phyloP scores from a whole-genome alignment of 1,140 invertebrate species.

The Aphelinus atriplicis region DNA sequence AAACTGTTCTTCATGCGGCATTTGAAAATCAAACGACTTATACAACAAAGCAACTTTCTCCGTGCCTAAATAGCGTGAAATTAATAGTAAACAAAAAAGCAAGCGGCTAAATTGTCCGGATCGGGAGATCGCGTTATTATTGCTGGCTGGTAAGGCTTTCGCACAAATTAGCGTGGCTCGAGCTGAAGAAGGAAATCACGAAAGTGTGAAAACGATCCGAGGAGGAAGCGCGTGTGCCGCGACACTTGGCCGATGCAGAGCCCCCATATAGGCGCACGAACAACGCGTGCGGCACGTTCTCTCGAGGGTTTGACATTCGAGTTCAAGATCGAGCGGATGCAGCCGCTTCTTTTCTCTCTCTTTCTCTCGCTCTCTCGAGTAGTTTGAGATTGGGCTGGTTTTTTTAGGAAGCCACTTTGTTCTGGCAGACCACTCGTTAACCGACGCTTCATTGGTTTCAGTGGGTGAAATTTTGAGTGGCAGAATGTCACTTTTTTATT shows the following conservation, averaged over 20 bases:
- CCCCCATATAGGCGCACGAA: neutral
- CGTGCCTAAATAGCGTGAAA: too few species aligned
- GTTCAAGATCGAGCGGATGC: constrained; percentile 30
- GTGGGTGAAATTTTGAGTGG: neutral
- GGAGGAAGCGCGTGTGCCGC: too few species aligned
- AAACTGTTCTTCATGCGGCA: too few species aligned
- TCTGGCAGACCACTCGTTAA: constrained; percentile 14
- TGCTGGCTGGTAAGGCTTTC: too few species aligned
- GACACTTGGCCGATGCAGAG: neutral
- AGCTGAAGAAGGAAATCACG: constrained; percentile 1
- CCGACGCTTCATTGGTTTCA: constrained; percentile 4
- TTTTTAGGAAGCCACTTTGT: neutral
- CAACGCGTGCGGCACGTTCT: constrained; percentile 10
- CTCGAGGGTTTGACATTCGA: neutral
- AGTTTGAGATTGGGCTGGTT: too few species aligned
- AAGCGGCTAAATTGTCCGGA: too few species aligned
- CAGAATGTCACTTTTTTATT: too few species aligned
- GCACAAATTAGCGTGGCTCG: neutral
- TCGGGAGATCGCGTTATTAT: too few species aligned
- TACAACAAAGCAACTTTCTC: too few species aligned
- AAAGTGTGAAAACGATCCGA: neutral
- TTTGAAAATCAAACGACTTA: too few species aligned
- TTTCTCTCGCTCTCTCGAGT: too few species aligned
- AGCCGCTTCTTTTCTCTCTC: constrained; percentile 15
- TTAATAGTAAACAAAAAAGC: too few species aligned